phyloP scores from a whole-genome alignment of 2,113 vertebrate species.

The Arizona elegans region DNA sequence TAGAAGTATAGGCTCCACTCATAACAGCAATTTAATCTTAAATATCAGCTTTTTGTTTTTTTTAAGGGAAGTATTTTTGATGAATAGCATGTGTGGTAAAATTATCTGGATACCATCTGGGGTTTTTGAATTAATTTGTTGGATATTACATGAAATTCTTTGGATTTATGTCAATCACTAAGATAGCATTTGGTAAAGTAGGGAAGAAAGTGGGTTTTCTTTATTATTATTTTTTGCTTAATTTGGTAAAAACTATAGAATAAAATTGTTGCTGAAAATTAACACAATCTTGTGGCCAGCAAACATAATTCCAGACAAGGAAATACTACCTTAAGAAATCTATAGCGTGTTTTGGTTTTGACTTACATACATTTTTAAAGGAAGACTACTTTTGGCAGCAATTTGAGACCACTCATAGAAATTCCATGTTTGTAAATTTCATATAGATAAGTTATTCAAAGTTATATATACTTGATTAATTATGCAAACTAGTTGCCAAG shows the following conservation, averaged over 20 bases:
- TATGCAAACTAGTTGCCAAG: neutral
- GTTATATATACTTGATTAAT: neutral
- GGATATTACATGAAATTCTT: neutral
- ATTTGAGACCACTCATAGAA: neutral
- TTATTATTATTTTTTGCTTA: neutral
- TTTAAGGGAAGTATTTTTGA: conserved; percentile 1
- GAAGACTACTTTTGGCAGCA: neutral
- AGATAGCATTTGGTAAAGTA: neutral
- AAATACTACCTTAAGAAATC: neutral
- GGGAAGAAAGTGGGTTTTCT: neutral
- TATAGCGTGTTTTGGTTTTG: neutral
- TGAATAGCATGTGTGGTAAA: conserved; percentile 7
- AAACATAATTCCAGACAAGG: neutral
- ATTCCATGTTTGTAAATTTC: neutral
- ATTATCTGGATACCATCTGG: neutral
- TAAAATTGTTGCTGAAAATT: neutral
- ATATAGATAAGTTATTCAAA: neutral
- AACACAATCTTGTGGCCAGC: neutral
- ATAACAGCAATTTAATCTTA: neutral
- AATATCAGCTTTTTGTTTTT: neutral
- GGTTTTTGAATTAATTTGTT: neutral
- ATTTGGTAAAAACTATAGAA: neutral
- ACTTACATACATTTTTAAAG: neutral
- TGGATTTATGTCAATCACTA: neutral
- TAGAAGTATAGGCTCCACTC: neutral